phyloP scores from a whole-genome alignment of 2,888 invertebrate species.

The Watsonalla binaria region DNA sequence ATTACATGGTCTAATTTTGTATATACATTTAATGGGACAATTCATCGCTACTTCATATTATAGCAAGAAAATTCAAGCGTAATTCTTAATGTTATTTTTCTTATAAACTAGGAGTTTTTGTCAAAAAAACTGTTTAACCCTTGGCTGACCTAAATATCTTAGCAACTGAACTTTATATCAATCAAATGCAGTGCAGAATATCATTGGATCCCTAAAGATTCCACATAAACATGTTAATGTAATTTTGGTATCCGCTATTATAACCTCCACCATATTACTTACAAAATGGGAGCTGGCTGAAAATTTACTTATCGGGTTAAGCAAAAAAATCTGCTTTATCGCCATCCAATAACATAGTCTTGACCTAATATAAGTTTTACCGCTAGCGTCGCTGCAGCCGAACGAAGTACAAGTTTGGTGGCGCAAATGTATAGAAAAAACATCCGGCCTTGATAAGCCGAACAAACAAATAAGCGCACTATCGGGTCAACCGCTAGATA shows the following conservation, averaged over 20 bases:
- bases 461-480: slow-evolving; percentile 75
- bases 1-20: too few relatives aligned
- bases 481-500: slow-evolving; percentile 75
- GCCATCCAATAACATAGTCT: slow-evolving; percentile 55
- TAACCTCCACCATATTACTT: slow-evolving; percentile 26
- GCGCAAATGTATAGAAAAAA: slow-evolving; percentile 76
- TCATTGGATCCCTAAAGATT: too few relatives aligned
- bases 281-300: slow-evolving; percentile 25
- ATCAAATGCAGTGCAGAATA: neutral
- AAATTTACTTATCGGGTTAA: slow-evolving; percentile 40
- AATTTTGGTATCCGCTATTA: slow-evolving; percentile 21
- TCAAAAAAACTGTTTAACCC: too few relatives aligned
- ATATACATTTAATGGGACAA: too few relatives aligned
- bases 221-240: neutral
- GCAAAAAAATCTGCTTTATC: slow-evolving; percentile 58
- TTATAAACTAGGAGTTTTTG: too few relatives aligned
- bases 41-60: too few relatives aligned
- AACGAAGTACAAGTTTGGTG: slow-evolving; percentile 66
- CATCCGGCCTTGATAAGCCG: slow-evolving; percentile 77
- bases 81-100: too few relatives aligned
- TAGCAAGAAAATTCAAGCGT: too few relatives aligned
- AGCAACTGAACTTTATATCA: too few relatives aligned
- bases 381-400: slow-evolving; percentile 58
- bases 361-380: slow-evolving; percentile 68
- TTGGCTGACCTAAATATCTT: too few relatives aligned